Evolutionary conservation across 2,888 invertebrate species (phyloP).

Genomic region (Cryptus armator): DNA sequence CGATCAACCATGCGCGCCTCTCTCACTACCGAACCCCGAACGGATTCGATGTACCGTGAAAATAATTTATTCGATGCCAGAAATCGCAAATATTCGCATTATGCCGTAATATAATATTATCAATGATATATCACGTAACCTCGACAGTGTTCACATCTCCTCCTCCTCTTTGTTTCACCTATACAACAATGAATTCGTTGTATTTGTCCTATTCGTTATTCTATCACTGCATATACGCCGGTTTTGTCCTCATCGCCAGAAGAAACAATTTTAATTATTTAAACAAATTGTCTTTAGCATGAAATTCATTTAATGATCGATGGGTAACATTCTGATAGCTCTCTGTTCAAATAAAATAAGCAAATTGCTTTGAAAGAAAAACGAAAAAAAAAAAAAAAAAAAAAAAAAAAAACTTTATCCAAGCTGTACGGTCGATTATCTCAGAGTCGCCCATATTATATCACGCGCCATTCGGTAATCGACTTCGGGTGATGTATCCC

Average conservation of each 20-base stretch:
- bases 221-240: too few species aligned
- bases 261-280: too few species aligned
- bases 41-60: slow-evolving; percentile 56
- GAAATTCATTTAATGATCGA: too few species aligned
- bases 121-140: slow-evolving; percentile 34
- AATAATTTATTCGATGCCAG: slow-evolving; percentile 61
- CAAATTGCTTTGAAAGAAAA: not conserved
- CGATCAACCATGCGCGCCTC: slow-evolving; percentile 53
- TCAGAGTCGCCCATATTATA: not conserved
- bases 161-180: not conserved
- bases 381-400: not conserved
- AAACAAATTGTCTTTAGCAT: too few species aligned
- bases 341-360: not conserved
- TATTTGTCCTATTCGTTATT: too few species aligned
- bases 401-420: not conserved
- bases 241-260: too few species aligned
- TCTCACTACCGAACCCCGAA: not conserved
- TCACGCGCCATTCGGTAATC: slow-evolving; percentile 56
- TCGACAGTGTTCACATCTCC: not conserved
- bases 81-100: slow-evolving; percentile 32
- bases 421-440: not conserved
- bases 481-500: slow-evolving; percentile 61
- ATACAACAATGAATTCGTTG: not conserved
- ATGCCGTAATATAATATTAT: slow-evolving; percentile 35
- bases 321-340: too few species aligned